Conservation (phyloP, 2,888 invertebrate genomes). For the Unio delphinus region DNA sequence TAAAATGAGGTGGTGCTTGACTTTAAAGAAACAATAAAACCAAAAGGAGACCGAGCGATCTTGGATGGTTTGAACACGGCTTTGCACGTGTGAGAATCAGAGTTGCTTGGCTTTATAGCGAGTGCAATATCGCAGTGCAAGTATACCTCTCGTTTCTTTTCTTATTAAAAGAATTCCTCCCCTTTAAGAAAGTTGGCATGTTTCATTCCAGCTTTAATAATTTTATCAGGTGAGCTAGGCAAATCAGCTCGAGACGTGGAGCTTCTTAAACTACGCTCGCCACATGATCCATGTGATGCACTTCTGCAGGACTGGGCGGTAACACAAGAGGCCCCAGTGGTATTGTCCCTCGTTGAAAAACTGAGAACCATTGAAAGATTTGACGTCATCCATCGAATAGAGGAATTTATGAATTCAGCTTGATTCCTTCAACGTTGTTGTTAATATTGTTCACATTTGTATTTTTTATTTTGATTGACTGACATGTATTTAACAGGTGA, state of each 20-base stretch:
- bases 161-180: not conserved
- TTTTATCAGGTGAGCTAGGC: constrained; percentile 26
- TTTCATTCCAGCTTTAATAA: not conserved
- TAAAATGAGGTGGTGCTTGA: too few relatives aligned
- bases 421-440: too few relatives aligned
- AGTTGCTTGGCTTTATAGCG: too few relatives aligned
- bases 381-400: constrained; percentile 27
- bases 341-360: constrained; percentile 16
- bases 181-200: not conserved
- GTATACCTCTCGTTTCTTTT: not conserved
- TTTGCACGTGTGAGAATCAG: too few relatives aligned
- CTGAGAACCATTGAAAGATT: constrained; percentile 27
- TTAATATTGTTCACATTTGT: too few relatives aligned
- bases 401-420: constrained; percentile 15
- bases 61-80: too few relatives aligned
- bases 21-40: too few relatives aligned
- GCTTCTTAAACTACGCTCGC: constrained; percentile 22
- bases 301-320: constrained; percentile 33
- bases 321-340: constrained; percentile 17
- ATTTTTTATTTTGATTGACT: too few relatives aligned
- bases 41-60: too few relatives aligned
- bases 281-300: constrained; percentile 37
- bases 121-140: too few relatives aligned
- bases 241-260: constrained; percentile 24
- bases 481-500: too few relatives aligned